Conservation (phyloP, 23 tunicate species). For the Ascidia mentula region DNA sequence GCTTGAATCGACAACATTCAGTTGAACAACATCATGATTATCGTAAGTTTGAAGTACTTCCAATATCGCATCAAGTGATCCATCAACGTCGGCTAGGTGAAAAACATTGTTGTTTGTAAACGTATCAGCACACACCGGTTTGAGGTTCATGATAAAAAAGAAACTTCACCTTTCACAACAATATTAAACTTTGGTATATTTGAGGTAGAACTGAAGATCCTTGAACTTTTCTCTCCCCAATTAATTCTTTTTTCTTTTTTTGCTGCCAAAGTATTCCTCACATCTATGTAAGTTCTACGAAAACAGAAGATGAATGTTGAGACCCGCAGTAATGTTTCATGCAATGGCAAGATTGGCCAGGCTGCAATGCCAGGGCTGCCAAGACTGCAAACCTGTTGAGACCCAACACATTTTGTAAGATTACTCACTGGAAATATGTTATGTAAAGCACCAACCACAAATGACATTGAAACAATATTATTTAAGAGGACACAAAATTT, state of each 20-base stretch:
- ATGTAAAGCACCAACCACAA: no score
- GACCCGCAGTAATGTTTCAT: no score
- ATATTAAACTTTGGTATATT: background rate
- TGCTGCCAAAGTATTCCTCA: background rate
- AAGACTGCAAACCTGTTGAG: no score
- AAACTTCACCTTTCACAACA: conserved; percentile 2
- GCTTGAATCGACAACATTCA: conserved; percentile 33
- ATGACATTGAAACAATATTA: no score
- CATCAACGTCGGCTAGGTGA: conserved; percentile 76
- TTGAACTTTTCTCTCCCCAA: background rate
- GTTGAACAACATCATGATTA: conserved; percentile 42
- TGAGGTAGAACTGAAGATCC: background rate
- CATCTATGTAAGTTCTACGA: conserved; percentile 30
- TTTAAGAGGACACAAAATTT: no score
- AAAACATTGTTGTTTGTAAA: background rate
- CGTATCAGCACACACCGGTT: background rate
- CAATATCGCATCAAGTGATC: conserved; percentile 68
- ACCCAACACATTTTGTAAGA: no score
- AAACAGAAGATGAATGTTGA: background rate
- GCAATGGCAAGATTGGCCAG: no score
- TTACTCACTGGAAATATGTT: no score
- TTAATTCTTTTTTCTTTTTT: background rate
- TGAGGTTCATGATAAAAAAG: background rate
- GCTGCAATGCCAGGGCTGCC: no score
- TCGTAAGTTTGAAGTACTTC: conserved; percentile 54